Conservation (phyloP, 2,888 invertebrate genomes). For the Liopterus haemorrhoidalis region DNA sequence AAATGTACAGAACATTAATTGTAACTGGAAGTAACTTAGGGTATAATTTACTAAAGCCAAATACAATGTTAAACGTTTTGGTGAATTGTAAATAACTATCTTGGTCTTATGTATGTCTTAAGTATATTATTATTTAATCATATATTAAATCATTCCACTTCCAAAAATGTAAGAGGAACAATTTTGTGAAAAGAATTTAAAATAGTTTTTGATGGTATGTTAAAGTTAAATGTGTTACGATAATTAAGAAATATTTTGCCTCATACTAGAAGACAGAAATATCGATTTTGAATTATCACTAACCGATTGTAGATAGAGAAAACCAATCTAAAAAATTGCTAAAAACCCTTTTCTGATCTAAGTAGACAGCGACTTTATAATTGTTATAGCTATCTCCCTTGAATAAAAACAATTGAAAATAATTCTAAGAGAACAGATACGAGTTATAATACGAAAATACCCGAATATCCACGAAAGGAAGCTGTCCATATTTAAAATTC, state of each 20-base stretch:
- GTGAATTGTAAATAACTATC: too few relatives aligned
- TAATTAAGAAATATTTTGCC: too few relatives aligned
- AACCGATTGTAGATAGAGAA: conserved; percentile 19
- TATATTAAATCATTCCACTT: too few relatives aligned
- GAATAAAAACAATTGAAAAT: conserved; percentile 22
- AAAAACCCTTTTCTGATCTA: conserved; percentile 18
- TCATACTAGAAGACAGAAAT: too few relatives aligned
- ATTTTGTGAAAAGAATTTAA: background rate
- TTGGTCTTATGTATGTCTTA: too few relatives aligned
- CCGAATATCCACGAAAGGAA: conserved; percentile 14
- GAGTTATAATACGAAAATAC: conserved; percentile 16
- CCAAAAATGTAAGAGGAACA: too few relatives aligned
- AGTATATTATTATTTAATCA: too few relatives aligned
- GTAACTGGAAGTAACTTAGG: too few relatives aligned
- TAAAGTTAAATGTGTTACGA: background rate
- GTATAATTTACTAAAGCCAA: too few relatives aligned
- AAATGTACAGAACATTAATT: too few relatives aligned
- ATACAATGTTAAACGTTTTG: too few relatives aligned
- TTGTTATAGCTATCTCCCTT: conserved; percentile 22
- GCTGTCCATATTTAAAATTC: background rate
- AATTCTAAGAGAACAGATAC: conserved; percentile 13
- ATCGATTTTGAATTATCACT: too few relatives aligned
- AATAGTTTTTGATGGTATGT: background rate
- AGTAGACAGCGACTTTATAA: conserved; percentile 24
- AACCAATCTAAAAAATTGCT: conserved; percentile 19